phyloP scores from a whole-genome alignment of 2,113 vertebrate genomes.

The Melanostigma gelatinosum region DNA sequence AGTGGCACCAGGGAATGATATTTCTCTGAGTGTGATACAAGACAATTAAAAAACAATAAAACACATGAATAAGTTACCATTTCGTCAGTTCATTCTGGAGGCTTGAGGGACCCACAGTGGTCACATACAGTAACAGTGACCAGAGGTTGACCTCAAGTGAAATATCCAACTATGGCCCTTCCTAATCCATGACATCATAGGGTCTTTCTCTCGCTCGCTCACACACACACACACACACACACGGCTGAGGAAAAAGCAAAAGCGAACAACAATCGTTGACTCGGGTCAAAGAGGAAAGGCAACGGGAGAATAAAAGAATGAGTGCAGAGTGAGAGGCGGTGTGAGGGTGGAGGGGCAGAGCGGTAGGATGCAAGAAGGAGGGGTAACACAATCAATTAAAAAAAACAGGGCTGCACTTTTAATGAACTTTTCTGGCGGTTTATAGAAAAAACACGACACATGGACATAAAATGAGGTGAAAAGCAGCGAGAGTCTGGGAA shows the following conservation, averaged over 20 bases:
- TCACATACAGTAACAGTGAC: constrained; percentile 41
- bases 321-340: constrained; percentile 79
- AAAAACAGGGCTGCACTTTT: constrained; percentile 67
- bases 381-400: constrained; percentile 29
- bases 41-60: constrained; percentile 5
- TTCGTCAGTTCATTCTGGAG: neutral
- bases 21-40: constrained; percentile 10
- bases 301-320: constrained; percentile 77
- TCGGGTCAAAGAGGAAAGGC: constrained; percentile 72
- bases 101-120: constrained; percentile 15
- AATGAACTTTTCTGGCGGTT: constrained; percentile 64
- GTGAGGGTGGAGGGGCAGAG: constrained; percentile 57
- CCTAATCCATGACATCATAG: constrained; percentile 54
- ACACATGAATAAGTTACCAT: neutral
- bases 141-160: constrained; percentile 32
- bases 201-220: neutral
- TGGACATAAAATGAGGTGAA: constrained; percentile 58
- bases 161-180: constrained; percentile 38
- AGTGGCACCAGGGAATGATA: neutral
- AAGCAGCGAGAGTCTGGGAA: constrained; percentile 71
- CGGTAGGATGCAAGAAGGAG: constrained; percentile 46
- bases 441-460: constrained; percentile 53
- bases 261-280: constrained; percentile 66
- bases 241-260: constrained; percentile 52
- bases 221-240: constrained; percentile 3